Base-by-base conservation (phyloP, 1,140 invertebrate species). In the Drosophila littoralis region DNA sequence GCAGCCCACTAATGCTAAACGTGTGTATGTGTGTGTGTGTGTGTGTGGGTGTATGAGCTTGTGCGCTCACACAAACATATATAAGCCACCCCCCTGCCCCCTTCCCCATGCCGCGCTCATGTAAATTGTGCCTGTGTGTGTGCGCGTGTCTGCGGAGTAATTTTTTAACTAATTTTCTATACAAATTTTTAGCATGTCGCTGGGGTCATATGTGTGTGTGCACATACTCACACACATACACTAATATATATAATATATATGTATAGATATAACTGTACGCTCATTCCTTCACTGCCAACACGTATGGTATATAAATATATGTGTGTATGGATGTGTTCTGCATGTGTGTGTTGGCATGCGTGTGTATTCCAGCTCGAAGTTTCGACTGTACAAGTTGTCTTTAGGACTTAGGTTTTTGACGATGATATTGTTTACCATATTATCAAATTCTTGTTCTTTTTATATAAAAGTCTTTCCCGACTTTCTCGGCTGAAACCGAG, bases 91-190 rank as follows among this genome's bases (percentile, higher is more conserved):
- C 67, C 33, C 7, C 17, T 7, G 10, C 8, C 22, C n/a, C 17
- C 32, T 3, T 6, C 7, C 9, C 12, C 43, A 43, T n/a, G 8
- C 33, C 32, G 13, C 45, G 22, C 35, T n/a, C 43, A 50, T 42
- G 46, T 61, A 61, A 52, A 57, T 67, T 60, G 55, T 65, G 58
- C 42, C 48, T 43, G 6, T 59, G 59, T 88, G 84, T 69, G 70
- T 78, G 77, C 76, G 82, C 64, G 79, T 82, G 83, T 85, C 84
- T 88, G 83, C 73, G 76, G 75, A 90, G 89, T 91, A 85, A 91
- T 91, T 91, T 91, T 91, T 91, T 91, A 91, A 91, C 90, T 91
- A 91, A 91, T 91, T 91, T 91, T 91, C 90, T 91, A 91, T 90
- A 91, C 90, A 91, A 91, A 91, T 91, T 91, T 86, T 88, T 91